Evolutionary conservation across 2,113 vertebrate species (phyloP), one percentile per base, ranked within the genome.

Genomic region (Peromyscus polionotus): DNA sequence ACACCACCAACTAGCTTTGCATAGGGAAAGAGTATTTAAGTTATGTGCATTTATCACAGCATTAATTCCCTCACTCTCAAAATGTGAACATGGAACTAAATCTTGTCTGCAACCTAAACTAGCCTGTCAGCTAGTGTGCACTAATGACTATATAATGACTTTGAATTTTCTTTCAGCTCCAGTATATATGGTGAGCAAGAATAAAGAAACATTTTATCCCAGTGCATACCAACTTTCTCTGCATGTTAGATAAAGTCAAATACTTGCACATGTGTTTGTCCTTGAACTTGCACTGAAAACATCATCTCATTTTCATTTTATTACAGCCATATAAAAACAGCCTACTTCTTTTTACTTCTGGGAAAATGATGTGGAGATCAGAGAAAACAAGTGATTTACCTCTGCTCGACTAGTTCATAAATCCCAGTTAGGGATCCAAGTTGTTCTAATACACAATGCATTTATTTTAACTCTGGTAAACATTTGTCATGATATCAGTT

Each of bases 381-480:
- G 76, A 80, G 16, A 70, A 94, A 91, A 42, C 20, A 91, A 51
- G 1, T 77, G 42, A 72, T 61, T 93, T 61, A 68, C 45, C 39
- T 19, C 28, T 95, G 92, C 79, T 65, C 33, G 57, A 75, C 51
- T 14, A 77, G 19, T 84, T 57, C 65, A 76, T 67, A 59, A 88
- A 91, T 81, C 12, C 19, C 2, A 88, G 17, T 45, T 73, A 36
- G 22, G 17, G 65, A 83, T 39, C n/a, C 12, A 83, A 26, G 42
- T 54, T n/a, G 11, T 88, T 94, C 7, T 63, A 95, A 80, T 51
- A 68, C 31, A 96, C 88, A 84, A 63, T n/a, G 16, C 5, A 94
- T 42, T 90, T 76, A 59, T 94, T 84, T 85, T 72, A 88, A 72
- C 65, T 89, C 5, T 92, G 73, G 61, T 36, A 91, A 81, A 54